Conservation (phyloP, 2,113 vertebrate species). For the Ovis canadensis region DNA sequence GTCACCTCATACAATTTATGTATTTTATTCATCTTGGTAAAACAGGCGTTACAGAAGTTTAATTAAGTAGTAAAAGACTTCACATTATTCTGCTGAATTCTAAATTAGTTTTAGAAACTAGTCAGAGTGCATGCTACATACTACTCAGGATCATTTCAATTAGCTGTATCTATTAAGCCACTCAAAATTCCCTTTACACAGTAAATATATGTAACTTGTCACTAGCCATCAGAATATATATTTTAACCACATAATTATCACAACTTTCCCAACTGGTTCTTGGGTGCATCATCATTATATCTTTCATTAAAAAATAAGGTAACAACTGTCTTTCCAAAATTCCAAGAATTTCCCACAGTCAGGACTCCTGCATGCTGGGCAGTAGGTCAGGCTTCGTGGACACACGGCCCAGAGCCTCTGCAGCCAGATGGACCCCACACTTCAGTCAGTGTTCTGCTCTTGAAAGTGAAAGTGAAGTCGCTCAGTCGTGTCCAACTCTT, state of each 20-base stretch:
- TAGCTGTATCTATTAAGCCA: constrained; percentile 78
- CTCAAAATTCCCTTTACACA: constrained; percentile 65
- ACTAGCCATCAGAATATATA: constrained; percentile 45
- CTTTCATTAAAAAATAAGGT: background rate
- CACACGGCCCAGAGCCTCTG: background rate
- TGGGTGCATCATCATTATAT: constrained; percentile 18
- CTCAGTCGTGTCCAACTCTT: no score
- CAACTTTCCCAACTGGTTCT: constrained; percentile 40
- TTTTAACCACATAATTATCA: constrained; percentile 60
- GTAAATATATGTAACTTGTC: constrained; percentile 70
- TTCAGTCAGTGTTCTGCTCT: background rate
- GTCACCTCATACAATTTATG: constrained; percentile 86
- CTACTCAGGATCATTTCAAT: constrained; percentile 81
- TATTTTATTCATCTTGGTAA: constrained; percentile 87
- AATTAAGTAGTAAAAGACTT: constrained; percentile 89
- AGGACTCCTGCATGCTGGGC: background rate
- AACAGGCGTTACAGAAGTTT: constrained; percentile 88
- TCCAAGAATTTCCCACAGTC: background rate
- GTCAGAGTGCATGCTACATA: constrained; percentile 77
- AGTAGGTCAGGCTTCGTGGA: no score
- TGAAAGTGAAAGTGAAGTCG: background rate
- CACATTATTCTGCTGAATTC: constrained; percentile 84
- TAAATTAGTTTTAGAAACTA: constrained; percentile 85
- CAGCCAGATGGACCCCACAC: background rate
- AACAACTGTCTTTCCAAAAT: background rate